Percentiles rank a stretch among this genome's conserved stretches.
Evolutionary conservation across 2,113 vertebrate species (phyloP).

Genomic region (Peromyscus polionotus): DNA sequence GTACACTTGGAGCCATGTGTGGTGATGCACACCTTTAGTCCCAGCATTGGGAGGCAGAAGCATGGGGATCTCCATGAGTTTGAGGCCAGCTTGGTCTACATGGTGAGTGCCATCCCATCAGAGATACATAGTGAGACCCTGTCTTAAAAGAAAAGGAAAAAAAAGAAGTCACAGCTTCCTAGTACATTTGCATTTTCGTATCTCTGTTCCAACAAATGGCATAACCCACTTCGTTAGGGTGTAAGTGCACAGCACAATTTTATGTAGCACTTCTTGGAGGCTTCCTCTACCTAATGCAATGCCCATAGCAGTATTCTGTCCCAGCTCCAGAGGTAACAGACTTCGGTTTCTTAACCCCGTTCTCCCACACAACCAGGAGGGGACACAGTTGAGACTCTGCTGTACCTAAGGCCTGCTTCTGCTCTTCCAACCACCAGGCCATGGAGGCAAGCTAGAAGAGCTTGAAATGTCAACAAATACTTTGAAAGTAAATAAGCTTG

Average conservation of each 20-base stretch:
- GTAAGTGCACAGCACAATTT: neutral
- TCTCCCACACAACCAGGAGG: neutral
- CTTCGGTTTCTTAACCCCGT: neutral
- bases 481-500: neutral
- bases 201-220: neutral
- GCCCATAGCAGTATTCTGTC: neutral
- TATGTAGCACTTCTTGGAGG: neutral
- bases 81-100: neutral
- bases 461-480: neutral
- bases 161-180: neutral
- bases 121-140: neutral
- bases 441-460: fast-evolving
- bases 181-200: neutral
- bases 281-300: neutral
- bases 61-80: neutral
- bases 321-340: neutral
- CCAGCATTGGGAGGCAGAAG: neutral
- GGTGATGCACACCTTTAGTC: neutral
- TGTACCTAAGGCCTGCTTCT: neutral
- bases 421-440: neutral
- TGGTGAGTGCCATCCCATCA: neutral
- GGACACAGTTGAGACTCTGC: neutral
- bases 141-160: no score
- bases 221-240: neutral
- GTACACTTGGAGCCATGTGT: neutral